A percentile compares a stretch with the other conserved stretches of the same genome.
Evolutionary conservation across 2,113 vertebrate genomes (phyloP).

Genomic region (Orthonyx spaldingii): DNA sequence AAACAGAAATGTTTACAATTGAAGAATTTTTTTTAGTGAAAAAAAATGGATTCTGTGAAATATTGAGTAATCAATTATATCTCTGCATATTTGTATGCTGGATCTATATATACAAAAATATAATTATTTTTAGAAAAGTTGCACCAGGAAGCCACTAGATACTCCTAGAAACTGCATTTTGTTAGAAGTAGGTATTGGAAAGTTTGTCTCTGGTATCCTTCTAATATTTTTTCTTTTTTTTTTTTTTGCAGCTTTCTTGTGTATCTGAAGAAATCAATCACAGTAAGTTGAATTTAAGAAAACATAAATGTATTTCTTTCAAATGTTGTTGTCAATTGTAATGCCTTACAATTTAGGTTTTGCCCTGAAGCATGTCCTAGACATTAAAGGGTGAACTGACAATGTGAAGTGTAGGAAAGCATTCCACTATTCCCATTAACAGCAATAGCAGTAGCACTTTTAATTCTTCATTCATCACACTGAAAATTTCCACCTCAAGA

Average conservation of each 20-base stretch:
- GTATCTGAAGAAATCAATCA: not conserved
- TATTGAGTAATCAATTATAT: not conserved
- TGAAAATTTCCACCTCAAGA: slow-evolving; percentile 22
- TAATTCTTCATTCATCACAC: slow-evolving; percentile 37
- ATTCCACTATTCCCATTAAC: not conserved
- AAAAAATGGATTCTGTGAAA: not conserved
- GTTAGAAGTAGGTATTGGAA: not conserved
- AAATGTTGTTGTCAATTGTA: not conserved
- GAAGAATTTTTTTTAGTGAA: not conserved
- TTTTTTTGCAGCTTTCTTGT: not conserved
- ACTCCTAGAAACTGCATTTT: not conserved
- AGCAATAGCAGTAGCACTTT: not conserved
- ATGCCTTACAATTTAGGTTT: not conserved
- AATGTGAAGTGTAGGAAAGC: not conserved
- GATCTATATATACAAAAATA: not conserved
- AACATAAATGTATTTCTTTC: not conserved
- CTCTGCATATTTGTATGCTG: not conserved
- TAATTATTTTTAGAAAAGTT: not conserved
- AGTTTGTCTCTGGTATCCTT: not conserved
- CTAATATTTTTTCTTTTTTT: not conserved
- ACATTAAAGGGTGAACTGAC: not conserved
- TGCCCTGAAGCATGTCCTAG: not conserved
- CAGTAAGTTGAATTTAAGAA: not conserved
- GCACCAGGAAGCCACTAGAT: not conserved
- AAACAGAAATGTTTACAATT: not conserved